Conservation (phyloP, 2,888 invertebrate genomes). For the Tricholauxania praeusta region DNA sequence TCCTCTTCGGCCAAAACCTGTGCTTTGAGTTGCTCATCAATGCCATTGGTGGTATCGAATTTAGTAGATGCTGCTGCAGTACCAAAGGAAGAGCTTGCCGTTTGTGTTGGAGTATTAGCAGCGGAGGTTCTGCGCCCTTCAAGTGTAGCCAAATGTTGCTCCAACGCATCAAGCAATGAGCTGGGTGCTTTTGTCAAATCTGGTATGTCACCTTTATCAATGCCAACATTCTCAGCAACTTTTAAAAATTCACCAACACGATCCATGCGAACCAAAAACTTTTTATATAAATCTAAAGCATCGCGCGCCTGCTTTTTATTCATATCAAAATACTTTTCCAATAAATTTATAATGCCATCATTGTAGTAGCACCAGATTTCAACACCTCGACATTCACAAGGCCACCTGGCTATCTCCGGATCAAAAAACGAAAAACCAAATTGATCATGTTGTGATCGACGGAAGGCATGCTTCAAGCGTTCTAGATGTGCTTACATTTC, state of each 20-base stretch:
- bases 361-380: no score
- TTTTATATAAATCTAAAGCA: constrained; percentile 98
- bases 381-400: no score
- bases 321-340: constrained; percentile 99
- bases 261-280: constrained; percentile 98
- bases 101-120: constrained; percentile 87
- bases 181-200: constrained; percentile 98
- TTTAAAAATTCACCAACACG: constrained; percentile 97
- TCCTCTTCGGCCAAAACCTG: no score
- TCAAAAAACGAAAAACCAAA: no score
- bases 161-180: constrained; percentile 95
- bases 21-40: no score
- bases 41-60: no score
- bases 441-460: no score
- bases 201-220: constrained; percentile 98
- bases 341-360: constrained; percentile 97
- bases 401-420: no score
- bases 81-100: no score
- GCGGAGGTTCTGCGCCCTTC: constrained; percentile 93
- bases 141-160: constrained; percentile 92
- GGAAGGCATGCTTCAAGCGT: no score
- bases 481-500: no score
- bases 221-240: constrained; percentile 91
- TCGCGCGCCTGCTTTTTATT: constrained; percentile 99
- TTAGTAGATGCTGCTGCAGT: no score